These are phyloP conservation scores for Lacerta bilineata DNA, from an alignment of 2,797 vertebrate species.

Conservation along the genomic window DNA sequence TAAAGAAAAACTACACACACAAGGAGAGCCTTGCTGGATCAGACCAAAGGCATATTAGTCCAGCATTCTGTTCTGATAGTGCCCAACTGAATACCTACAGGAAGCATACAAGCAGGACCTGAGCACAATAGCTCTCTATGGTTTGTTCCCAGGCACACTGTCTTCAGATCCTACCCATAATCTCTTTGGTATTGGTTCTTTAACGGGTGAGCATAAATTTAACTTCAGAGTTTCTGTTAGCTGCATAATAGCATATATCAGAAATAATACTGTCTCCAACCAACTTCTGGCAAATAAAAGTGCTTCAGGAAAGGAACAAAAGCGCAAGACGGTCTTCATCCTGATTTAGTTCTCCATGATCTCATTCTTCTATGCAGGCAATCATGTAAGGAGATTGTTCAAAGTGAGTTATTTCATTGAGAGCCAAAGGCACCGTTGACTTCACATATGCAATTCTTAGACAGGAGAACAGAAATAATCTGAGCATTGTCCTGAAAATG, in stretches of 20 bases:
- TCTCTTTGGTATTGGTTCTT: neutral
- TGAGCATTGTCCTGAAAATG: constrained; percentile 11
- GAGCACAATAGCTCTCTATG: neutral
- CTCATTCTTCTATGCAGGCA: constrained; percentile 2
- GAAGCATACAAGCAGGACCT: neutral
- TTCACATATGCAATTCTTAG: constrained; percentile 49
- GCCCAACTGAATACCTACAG: neutral
- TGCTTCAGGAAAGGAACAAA: constrained; percentile 14
- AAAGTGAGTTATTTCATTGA: constrained; percentile 56
- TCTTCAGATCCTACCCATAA: neutral
- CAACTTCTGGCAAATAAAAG: neutral
- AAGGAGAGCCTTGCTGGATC: neutral
- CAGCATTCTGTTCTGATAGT: neutral
- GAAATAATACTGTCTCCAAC: neutral
- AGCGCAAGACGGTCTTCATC: neutral
- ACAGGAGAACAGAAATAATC: constrained; percentile 34
- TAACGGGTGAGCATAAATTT: neutral
- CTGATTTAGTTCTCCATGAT: constrained; percentile 24
- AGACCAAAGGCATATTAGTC: neutral
- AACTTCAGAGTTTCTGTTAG: neutral
- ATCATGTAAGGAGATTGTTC: constrained; percentile 2
- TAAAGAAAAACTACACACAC: too few relatives aligned
- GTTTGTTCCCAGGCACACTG: neutral
- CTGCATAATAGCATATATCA: neutral
- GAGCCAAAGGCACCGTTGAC: constrained; percentile 45